Evolutionary conservation across 2,113 vertebrate genomes (phyloP), one percentile per base, ranked within the genome.

Genomic region (Riparia riparia): DNA sequence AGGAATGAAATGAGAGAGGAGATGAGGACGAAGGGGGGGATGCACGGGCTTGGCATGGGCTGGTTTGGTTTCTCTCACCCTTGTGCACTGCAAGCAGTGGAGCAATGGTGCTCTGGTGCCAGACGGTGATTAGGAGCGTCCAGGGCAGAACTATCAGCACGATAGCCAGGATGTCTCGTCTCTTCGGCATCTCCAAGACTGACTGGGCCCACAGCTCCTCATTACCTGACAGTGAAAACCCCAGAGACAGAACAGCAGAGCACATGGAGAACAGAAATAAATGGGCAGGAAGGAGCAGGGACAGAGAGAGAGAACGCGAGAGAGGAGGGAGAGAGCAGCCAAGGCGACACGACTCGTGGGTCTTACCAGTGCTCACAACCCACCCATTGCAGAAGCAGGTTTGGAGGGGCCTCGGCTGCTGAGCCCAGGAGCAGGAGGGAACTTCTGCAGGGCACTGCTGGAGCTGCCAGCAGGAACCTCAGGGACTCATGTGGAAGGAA

Each of bases 131-230:
- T 94, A 99, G 99, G 76, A 99, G 98, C 10, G 99, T 99, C 99
- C 99, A 99, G 95, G 99, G 99, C 97, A 99, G 99, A 97, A 99
- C 99, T 76, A 99, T 99, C 98, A 99, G 99, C 97, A 99, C 98
- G 83, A 99, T 98, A 92, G 99, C 99, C 97, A 99, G 99, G 98
- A 99, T 99, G 98, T 99, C 99, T 98, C 99, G 99, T 99, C 99
- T 99, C 97, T 99, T 99, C 99, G 99, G 99, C 99, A 99, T 99
- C 99, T 99, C 99, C 99, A 99, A 99, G 98, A 98, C 98, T 99
- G 98, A 98, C 98, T 99, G 99, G 98, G 98, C 98, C 98, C 99
- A 98, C 98, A 98, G 98, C 98, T 99, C 98, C 98, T 99, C 99
- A 99, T 99, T 99, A 99, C 99, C 99, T 99, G 98, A 94, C 96